Evolutionary conservation across 2,888 invertebrate species (phyloP).

Genomic region (Marronus borbonicus): DNA sequence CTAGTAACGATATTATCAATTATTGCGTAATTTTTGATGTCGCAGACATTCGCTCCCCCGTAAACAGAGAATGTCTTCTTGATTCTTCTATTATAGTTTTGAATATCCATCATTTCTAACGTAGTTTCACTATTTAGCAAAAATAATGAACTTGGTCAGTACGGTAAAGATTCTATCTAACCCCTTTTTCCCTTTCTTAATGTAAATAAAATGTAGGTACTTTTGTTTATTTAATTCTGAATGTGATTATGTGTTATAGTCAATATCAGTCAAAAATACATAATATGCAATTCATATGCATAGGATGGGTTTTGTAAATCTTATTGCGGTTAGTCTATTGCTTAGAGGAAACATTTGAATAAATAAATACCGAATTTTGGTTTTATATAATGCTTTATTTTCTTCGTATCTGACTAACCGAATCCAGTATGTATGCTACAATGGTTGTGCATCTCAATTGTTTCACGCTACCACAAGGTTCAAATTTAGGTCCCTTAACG

Average conservation of each 20-base stretch:
- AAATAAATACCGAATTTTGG: too few relatives aligned
- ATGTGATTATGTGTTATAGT: conserved; percentile 40
- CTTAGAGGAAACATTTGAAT: too few relatives aligned
- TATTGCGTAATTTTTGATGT: conserved; percentile 31
- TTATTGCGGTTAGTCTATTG: not conserved
- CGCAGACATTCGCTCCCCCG: not conserved
- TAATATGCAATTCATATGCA: conserved; percentile 8
- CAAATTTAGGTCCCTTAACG: too few relatives aligned
- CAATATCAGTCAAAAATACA: conserved; percentile 40
- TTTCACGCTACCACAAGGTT: too few relatives aligned
- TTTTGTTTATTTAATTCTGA: not conserved
- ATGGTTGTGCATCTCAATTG: too few relatives aligned
- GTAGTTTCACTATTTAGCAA: conserved; percentile 47
- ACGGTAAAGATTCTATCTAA: conserved; percentile 33
- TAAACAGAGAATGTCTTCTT: conserved; percentile 16
- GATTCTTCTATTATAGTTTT: conserved; percentile 1
- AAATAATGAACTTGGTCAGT: conserved; percentile 52
- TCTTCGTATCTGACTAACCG: too few relatives aligned
- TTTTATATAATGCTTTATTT: too few relatives aligned
- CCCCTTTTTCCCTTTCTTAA: conserved; percentile 18
- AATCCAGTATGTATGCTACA: too few relatives aligned
- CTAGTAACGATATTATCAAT: conserved; percentile 18
- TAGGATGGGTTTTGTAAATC: conserved; percentile 2
- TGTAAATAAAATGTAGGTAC: conserved; percentile 17
- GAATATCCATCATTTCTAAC: not conserved